These are phyloP conservation scores for Crematogaster levior DNA, from an alignment of 2,888 invertebrate species.

Conservation along the genomic window DNA sequence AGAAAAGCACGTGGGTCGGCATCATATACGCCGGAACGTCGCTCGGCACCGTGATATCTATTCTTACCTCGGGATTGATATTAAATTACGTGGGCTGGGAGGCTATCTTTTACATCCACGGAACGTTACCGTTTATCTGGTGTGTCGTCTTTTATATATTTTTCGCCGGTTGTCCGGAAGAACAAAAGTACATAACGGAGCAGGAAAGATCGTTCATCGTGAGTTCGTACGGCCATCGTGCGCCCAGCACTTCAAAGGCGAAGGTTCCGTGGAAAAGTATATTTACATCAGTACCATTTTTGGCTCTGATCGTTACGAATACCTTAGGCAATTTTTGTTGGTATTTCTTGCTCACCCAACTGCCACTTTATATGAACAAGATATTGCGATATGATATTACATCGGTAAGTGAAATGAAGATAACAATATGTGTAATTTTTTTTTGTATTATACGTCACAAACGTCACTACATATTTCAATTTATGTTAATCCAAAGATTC, in stretches of 20 bases:
- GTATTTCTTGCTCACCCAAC: conserved; percentile 86
- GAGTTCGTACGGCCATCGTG: conserved; percentile 81
- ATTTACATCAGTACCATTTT: conserved; percentile 85
- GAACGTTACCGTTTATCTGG: conserved; percentile 81
- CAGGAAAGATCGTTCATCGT: conserved; percentile 82
- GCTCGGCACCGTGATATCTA: conserved; percentile 83
- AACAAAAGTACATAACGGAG: conserved; percentile 82
- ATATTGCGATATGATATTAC: conserved; percentile 85
- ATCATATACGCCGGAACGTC: conserved; percentile 83
- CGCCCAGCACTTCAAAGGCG: conserved; percentile 60
- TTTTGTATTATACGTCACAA: not conserved
- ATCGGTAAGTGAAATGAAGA: conserved; percentile 81
- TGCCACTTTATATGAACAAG: conserved; percentile 86
- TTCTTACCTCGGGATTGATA: conserved; percentile 81
- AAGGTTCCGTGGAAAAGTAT: conserved; percentile 85
- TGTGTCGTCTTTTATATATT: conserved; percentile 77
- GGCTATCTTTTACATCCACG: conserved; percentile 83
- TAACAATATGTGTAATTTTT: not conserved
- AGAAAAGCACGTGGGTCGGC: conserved; percentile 82
- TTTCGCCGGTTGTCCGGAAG: conserved; percentile 84
- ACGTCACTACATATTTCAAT: not conserved
- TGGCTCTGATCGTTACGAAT: conserved; percentile 85
- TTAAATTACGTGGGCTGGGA: conserved; percentile 79
- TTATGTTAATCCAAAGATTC: conserved; percentile 8
- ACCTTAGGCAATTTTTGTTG: conserved; percentile 86